Conservation (phyloP, 2,888 invertebrate species). For the Euphydryas editha region DNA sequence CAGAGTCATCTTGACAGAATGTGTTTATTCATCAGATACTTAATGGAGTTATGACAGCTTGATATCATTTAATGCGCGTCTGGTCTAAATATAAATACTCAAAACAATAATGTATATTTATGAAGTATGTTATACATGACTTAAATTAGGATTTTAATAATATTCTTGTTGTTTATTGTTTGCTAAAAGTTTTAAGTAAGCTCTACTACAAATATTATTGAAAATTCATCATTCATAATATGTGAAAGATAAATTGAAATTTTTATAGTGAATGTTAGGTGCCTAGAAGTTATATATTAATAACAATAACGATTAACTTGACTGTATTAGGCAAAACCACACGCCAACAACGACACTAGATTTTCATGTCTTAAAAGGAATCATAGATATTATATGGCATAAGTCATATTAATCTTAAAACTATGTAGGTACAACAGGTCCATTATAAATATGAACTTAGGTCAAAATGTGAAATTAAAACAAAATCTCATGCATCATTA, state of each 20-base stretch:
- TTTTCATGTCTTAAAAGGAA: neutral
- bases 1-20: constrained; percentile 11
- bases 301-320: neutral
- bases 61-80: constrained; percentile 9
- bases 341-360: too few relatives aligned
- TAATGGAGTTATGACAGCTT: constrained; percentile 21
- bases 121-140: neutral
- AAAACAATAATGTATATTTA: neutral
- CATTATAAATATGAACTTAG: neutral
- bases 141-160: too few relatives aligned
- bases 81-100: neutral
- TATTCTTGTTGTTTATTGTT: too few relatives aligned
- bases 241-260: too few relatives aligned
- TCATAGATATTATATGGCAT: neutral
- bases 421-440: neutral
- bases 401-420: neutral
- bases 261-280: too few relatives aligned
- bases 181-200: too few relatives aligned
- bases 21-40: constrained; percentile 13
- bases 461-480: neutral
- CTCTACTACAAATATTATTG: too few relatives aligned
- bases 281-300: too few relatives aligned
- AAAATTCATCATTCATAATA: too few relatives aligned
- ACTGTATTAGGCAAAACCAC: too few relatives aligned
- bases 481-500: constrained; percentile 10